A percentile compares a stretch with the other conserved stretches of the same genome.
Evolutionary conservation across 2,888 invertebrate genomes (phyloP).

Genomic region (Rhagonycha lutea): DNA sequence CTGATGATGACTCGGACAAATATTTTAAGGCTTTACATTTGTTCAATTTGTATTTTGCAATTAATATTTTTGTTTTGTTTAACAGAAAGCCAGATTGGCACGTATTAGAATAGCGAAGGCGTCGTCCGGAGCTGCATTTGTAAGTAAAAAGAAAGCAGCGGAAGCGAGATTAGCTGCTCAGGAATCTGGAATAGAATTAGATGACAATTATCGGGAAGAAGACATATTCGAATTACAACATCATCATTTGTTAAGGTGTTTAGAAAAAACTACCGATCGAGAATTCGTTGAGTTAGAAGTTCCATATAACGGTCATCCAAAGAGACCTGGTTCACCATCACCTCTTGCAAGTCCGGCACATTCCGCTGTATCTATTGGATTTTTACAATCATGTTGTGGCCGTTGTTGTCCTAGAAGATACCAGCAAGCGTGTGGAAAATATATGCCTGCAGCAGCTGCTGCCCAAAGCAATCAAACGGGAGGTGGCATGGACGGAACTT

Average conservation of each 20-base stretch:
- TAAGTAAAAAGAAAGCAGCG: conserved; percentile 97
- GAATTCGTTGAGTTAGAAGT: conserved; percentile 96
- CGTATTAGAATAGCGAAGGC: conserved; percentile 98
- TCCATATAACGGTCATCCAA: conserved; percentile 91
- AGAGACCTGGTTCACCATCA: conserved; percentile 87
- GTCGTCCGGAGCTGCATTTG: conserved; percentile 97
- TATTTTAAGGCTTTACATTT: neutral
- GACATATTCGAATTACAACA: conserved; percentile 99
- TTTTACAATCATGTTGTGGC: conserved; percentile 80
- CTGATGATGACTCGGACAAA: too few species aligned
- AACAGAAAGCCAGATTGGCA: conserved; percentile 96
- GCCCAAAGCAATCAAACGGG: conserved; percentile 81
- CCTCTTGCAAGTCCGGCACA: conserved; percentile 87
- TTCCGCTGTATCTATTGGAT: conserved; percentile 67
- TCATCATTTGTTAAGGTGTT: conserved; percentile 94
- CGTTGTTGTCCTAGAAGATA: conserved; percentile 87
- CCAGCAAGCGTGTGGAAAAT: conserved; percentile 86
- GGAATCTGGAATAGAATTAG: conserved; percentile 89
- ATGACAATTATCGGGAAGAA: conserved; percentile 87
- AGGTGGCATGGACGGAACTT: conserved; percentile 83
- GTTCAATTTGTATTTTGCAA: neutral
- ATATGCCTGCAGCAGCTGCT: conserved; percentile 83
- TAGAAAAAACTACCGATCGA: conserved; percentile 98
- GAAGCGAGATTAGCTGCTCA: conserved; percentile 92
- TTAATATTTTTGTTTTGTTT: conserved; percentile 48